Evolutionary conservation across 2,113 vertebrate species (phyloP), one percentile per base, ranked within the genome.

Genomic region (Actenoides hombroni): DNA sequence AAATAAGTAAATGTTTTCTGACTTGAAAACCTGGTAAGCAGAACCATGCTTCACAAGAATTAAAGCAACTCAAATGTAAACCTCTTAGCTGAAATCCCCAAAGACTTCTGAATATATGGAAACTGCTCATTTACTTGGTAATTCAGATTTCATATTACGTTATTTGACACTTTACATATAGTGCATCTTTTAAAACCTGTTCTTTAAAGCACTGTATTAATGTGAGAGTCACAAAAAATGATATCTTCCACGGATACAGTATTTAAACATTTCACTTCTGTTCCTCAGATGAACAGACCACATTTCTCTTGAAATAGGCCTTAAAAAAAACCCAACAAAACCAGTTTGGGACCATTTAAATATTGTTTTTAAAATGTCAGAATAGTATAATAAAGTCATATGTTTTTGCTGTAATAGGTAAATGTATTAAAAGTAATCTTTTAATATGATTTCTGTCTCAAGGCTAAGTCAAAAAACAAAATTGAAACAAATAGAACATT

Each of bases 351-450:
- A 60, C 35, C 9, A 44, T 67, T 84, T 86, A 67, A 91, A 54
- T 67, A 14, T 63, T 92, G 5, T 16, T 77, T 92, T 88, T 75
- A 57, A 74, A 90, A 88, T 86, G n/a, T 83, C 44, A 42, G 26
- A 49, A 25, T 3, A 77, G 8, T 54, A 8, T 53, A 65, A 85
- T 54, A 29, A 75, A 82, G 24, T 44, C 31, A 67, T 71, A 61
- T 57, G 5, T 56, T 81, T 25, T 67, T 71, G 10, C 48, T 14
- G 39, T 81, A 93, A 64, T 33, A 80, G 86, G 42, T 63, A 94
- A 86, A 86, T 67, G 53, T 68, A 51, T 75, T 92, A 42, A 83
- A 94, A 92, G 93, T 80, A 86, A 60, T 94, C 26, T 81, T 91
- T 59, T 82, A 91, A 83, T 91, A 26, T 31, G 7, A 85, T 84